Evolutionary conservation across 2,113 vertebrate genomes (phyloP), one percentile per base, ranked within the genome.

Genomic region (Mastomys coucha): DNA sequence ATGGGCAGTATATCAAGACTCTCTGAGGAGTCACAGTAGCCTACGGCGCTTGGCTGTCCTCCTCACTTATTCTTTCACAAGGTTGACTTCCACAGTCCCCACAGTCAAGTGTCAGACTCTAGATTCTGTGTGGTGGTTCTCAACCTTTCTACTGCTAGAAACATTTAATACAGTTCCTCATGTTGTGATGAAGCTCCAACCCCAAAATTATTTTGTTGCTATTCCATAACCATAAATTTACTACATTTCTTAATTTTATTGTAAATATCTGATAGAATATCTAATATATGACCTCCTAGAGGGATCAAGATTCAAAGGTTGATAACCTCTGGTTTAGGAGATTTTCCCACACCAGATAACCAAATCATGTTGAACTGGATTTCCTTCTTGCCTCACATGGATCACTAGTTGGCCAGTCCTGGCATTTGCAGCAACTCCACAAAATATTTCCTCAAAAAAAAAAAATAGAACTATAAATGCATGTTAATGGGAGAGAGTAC

Each of bases 371-470:
- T 84, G 58, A 84, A 42, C 58, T 17, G 13, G 4, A 28, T 28
- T 84, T 84, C 39, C 22, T 24, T 17, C 3, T 42, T 84, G 19
- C 3, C 36, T 60, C 56, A 82, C 20, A 22, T 28, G 7, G 36
- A 28, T 28, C 22, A 63, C 42, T 60, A 28, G 5, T 42, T 24
- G 24, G 1, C 0, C 2, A 1, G n/a, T 0, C n/a, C n/a, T 42
- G 56, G 24, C 2, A 82, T 63, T 28, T 84, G 14, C 36, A 63
- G 7, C 8, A 1, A 80, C 49, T 14, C 31, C 17, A 20, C 31
- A 80, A 77, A 53, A n/a, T n/a, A n/a, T 63, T 84, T 42, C 56
- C 42, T 16, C 20, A 82, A 26, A 60, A 60, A n/a, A n/a, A n/a
- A 82, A 26, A 26, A 60, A 63, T 31, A 42, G 2, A 63, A 6